Evolutionary conservation across 2,113 vertebrate genomes (phyloP), one percentile per base, ranked within the genome.

Genomic region (Marmota flaviventris): DNA sequence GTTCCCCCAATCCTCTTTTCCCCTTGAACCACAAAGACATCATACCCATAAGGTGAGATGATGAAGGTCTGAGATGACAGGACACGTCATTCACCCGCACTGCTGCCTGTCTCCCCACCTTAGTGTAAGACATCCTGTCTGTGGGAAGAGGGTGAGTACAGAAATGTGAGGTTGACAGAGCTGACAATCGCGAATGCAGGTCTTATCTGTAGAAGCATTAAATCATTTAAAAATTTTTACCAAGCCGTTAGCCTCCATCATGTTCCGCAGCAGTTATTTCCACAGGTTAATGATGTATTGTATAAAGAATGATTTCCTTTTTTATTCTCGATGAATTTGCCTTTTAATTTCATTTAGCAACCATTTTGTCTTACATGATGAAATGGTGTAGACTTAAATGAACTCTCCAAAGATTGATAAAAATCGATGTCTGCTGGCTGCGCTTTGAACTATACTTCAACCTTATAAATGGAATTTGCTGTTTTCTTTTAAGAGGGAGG

Each of bases 321-420:
- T 97, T 94, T 79, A 83, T 96, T 94, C 61, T 72, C 82, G 63
- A 63, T 29, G 63, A 96, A 81, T 97, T 92, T 97, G 77, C 73
- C 87, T 98, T 96, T 97, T 97, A 89, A 92, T 96, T 97, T 97
- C 53, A 95, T 69, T 95, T 90, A 89, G 90, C 83, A n/a, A 76
- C 92, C 90, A 81, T 58, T 97, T 96, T 86, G 88, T 91, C 96
- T 96, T 95, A 81, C 75, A 56, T 77, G 89, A 94, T 42, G 63
- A 63, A 78, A 90, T 48, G 34, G 63, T 45, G 34, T 70, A 89
- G 90, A 84, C 82, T 89, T 95, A 95, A 89, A 93, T 93, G 34
- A 94, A 95, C 89, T 96, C 94, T 93, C 76, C 39, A 69, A 92
- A 96, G 97, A 93, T 83, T 82, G 97, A 97, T 97, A 97, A 95